Evolutionary conservation across 1,140 invertebrate genomes (phyloP).

Genomic region (Apis cerana): DNA sequence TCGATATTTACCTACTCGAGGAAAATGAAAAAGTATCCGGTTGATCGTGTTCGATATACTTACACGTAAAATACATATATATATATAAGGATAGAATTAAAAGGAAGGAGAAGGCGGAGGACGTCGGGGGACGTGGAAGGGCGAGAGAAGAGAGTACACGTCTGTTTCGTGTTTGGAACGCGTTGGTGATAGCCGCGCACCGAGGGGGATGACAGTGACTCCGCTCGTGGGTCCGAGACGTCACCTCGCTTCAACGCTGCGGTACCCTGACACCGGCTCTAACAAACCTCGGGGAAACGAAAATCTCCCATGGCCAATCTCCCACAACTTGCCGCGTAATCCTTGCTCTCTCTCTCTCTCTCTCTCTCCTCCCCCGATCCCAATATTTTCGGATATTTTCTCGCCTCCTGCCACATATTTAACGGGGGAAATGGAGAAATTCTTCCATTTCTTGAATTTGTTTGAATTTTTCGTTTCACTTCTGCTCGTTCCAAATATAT

Average conservation of each 20-base stretch:
- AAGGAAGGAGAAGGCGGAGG: conserved; percentile 21
- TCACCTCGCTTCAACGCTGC: conserved; percentile 74
- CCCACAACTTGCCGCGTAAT: conserved; percentile 42
- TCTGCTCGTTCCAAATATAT: too few species aligned
- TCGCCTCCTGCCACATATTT: too few species aligned
- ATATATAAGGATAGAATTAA: neutral
- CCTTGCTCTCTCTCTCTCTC: conserved; percentile 17
- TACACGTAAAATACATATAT: neutral
- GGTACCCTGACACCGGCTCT: conserved; percentile 73
- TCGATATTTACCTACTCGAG: neutral
- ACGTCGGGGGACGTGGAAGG: conserved; percentile 43
- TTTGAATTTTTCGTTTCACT: too few species aligned
- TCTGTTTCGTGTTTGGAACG: conserved; percentile 61
- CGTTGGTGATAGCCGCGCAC: conserved; percentile 53
- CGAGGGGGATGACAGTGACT: conserved; percentile 58
- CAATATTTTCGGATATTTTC: too few species aligned
- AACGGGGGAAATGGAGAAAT: too few species aligned
- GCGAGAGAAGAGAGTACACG: conserved; percentile 51
- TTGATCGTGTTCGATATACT: neutral
- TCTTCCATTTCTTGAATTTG: too few species aligned
- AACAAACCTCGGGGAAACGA: conserved; percentile 73
- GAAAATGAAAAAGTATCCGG: neutral
- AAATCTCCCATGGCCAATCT: conserved; percentile 73
- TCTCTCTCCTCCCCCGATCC: neutral
- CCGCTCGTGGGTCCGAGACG: conserved; percentile 73